Evolutionary conservation across 2,797 vertebrate genomes (phyloP), one percentile per base, ranked within the genome.

Genomic region (Capromys pilorides): DNA sequence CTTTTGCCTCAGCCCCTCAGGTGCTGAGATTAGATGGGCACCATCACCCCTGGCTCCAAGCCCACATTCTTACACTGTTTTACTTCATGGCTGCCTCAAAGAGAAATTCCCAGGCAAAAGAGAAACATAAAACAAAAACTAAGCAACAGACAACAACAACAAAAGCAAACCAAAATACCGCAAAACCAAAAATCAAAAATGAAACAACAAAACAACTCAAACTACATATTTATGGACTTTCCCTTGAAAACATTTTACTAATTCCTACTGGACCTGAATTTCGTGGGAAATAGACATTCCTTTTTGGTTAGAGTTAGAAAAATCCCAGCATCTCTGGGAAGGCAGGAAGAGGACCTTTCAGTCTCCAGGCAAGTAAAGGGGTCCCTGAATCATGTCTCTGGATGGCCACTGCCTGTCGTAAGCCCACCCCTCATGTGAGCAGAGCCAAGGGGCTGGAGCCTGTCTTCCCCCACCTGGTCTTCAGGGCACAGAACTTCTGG

Each of bases 251-350:
- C 16, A n/a, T 78, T 33, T 75, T 67, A 49, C 61, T 81, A 11
- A 89, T 84, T 91, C 66, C 57, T 69, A 49, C 66, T 21, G 28
- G 33, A 36, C 62, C 62, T 93, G 85, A 87, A 61, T 62, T 92
- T 94, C 22, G 36, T 39, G 26, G 61, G 54, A 78, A 77, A 19
- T 85, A 41, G 36, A 33, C 33, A 6, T 51, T 95, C 33, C 57
- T 73, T 87, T 57, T 91, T 90, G 81, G 10, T 86, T 28, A 85
- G 51, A 95, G 41, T 85, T 67, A 90, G 78, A 78, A 91, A 85
- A 93, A 75, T 49, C 75, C 12, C 33, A 51, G 49, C 26, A 67
- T 39, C 64, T 66, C 39, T 10, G 0, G 24, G 36, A 51, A 62
- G 71, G 39, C 22, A 62, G n/a, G 41, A 93, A 78, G 81, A 90